Base-by-base conservation (phyloP, 2,113 vertebrate genomes). In the Bubo blakistoni region DNA sequence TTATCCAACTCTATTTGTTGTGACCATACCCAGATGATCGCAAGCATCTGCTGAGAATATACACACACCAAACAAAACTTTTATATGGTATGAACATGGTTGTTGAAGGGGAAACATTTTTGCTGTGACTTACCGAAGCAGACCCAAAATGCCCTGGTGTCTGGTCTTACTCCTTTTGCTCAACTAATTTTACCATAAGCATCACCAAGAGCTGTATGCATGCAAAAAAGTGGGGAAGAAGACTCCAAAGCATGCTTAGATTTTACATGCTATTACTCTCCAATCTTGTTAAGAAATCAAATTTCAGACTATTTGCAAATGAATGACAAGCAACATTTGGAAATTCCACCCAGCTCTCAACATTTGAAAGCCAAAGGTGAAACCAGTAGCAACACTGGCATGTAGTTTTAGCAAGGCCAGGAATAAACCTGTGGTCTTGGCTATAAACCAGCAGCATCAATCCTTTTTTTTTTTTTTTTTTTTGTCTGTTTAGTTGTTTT, bases 1-100 rank as follows among this genome's bases (percentile, higher is more conserved):
- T 98, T 98, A 98, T 98, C 97, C 98, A 99, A 99, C 98, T 96
- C 97, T 96, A 92, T 44, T 94, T 62, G 14, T 93, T 97, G 90
- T 84, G 92, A 96, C 92, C 85, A 51, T 93, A 72, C 34, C 72
- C 84, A 83, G 27, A 61, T 27, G 54, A 44, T 57, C 4, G 3
- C 80, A 85, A 77, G 44, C 51, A 71, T 71, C 91, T 88, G 29
- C 55, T 59, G 80, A 74, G 76, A 59, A 79, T 29, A 32, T 21
- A 65, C 9, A 82, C 44, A 69, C 44, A 67, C 16, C 49, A 21
- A 76, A 78, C 10, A 51, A 71, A 76, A 18, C 38, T 58, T 81
- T 26, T 32, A 29, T 7, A 34, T 21, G 61, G 59, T 62, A 62
- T 69, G 24, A 79, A 63, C 10, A 2, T 5, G 11, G n/a, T 9